These are phyloP conservation scores for Cebidichthys violaceus DNA, from an alignment of 2,113 vertebrate species.

Conservation along the genomic window DNA sequence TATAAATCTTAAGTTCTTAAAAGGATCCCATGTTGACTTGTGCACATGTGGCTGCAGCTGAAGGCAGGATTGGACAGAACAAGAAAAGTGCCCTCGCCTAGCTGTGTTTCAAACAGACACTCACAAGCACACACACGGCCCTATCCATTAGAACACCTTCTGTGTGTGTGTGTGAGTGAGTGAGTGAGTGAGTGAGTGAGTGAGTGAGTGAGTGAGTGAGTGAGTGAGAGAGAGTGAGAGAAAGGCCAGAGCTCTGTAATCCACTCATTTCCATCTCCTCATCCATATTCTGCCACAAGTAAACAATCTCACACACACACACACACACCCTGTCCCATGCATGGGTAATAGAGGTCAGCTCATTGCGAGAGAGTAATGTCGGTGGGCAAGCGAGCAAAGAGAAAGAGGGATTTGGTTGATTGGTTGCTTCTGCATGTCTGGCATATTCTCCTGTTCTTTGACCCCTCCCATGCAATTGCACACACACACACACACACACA, in stretches of 20 bases:
- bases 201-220: no score
- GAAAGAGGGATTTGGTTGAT: slow-evolving; percentile 59
- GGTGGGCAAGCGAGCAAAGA: slow-evolving; percentile 35
- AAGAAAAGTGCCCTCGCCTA: not conserved
- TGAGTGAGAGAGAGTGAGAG: slow-evolving; percentile 30
- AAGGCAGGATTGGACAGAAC: not conserved
- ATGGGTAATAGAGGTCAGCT: slow-evolving; percentile 88
- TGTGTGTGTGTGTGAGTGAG: no score
- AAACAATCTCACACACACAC: slow-evolving; percentile 61
- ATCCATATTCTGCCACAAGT: slow-evolving; percentile 80
- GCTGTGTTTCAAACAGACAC: slow-evolving; percentile 26
- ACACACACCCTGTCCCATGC: slow-evolving; percentile 70
- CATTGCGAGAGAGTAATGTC: slow-evolving; percentile 68
- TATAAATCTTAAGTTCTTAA: no score
- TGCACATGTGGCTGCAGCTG: not conserved
- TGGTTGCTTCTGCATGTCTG: slow-evolving; percentile 66
- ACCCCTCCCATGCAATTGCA: slow-evolving; percentile 11
- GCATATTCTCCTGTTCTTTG: slow-evolving; percentile 64
- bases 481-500: slow-evolving; percentile 11
- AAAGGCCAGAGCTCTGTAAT: slow-evolving; percentile 76
- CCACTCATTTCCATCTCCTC: slow-evolving; percentile 78
- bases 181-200: no score
- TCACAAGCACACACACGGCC: slow-evolving; percentile 20
- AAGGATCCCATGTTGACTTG: not conserved
- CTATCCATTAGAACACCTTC: slow-evolving; percentile 34